Evolutionary conservation across 2,888 invertebrate genomes (phyloP).

Genomic region (Agonum fuliginosum): DNA sequence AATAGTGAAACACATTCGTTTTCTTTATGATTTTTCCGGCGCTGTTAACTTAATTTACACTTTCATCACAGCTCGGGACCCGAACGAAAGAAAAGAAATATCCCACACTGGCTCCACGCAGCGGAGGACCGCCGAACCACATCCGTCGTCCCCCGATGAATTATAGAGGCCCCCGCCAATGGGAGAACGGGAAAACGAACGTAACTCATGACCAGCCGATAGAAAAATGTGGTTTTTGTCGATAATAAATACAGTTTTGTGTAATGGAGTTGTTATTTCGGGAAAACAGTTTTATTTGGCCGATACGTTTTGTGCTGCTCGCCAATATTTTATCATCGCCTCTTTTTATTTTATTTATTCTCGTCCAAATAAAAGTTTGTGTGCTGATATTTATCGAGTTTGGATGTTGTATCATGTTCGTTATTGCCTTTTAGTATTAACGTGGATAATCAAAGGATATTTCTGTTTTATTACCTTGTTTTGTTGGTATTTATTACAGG

Average conservation of each 20-base stretch:
- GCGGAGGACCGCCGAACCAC: slow-evolving; percentile 12
- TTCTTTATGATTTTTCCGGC: slow-evolving; percentile 50
- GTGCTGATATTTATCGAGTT: slow-evolving; percentile 20
- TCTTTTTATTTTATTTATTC: slow-evolving; percentile 52
- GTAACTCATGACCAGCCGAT: slow-evolving; percentile 22
- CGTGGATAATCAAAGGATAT: slow-evolving; percentile 22
- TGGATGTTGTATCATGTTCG: slow-evolving; percentile 11
- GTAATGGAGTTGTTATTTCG: slow-evolving; percentile 58
- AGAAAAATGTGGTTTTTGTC: slow-evolving; percentile 56
- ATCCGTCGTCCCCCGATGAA: slow-evolving; percentile 22
- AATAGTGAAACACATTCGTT: slow-evolving; percentile 59
- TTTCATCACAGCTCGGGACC: slow-evolving; percentile 58
- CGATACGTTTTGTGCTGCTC: slow-evolving; percentile 51
- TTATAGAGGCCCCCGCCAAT: slow-evolving; percentile 37
- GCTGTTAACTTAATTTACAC: slow-evolving; percentile 57
- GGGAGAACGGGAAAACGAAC: neutral
- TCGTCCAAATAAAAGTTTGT: slow-evolving; percentile 9
- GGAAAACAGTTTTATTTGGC: slow-evolving; percentile 55
- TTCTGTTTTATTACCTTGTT: slow-evolving; percentile 24
- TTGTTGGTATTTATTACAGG: slow-evolving; percentile 10
- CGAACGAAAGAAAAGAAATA: slow-evolving; percentile 47
- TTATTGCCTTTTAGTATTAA: slow-evolving; percentile 42
- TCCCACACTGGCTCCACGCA: slow-evolving; percentile 31
- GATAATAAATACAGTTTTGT: slow-evolving; percentile 58
- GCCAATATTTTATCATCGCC: slow-evolving; percentile 40